These are phyloP conservation scores for Cichladusa arquata DNA, from an alignment of 2,113 vertebrate species.

Conservation along the genomic window DNA sequence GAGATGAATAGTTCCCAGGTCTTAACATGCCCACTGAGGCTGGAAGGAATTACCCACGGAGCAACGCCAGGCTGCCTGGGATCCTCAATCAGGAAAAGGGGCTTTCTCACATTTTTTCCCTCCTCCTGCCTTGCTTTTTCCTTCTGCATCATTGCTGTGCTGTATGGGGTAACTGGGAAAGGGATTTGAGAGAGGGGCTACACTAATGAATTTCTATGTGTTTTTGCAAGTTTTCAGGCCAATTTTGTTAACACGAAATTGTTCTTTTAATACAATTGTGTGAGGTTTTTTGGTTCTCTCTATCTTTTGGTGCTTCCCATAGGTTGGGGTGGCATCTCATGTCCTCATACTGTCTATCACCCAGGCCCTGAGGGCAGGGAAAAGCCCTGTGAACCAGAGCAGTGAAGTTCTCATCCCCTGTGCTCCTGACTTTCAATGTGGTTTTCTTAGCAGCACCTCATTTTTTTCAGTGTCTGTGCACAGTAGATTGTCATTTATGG, in stretches of 20 bases:
- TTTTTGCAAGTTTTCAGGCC: not conserved
- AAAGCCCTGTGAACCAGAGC: conserved; percentile 60
- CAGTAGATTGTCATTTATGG: not conserved
- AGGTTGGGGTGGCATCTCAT: conserved; percentile 17
- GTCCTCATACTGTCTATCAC: conserved; percentile 33
- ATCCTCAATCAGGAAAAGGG: not conserved
- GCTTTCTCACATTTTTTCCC: not conserved
- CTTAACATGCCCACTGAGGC: conserved; percentile 30
- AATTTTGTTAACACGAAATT: conserved; percentile 20
- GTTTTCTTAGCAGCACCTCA: not conserved
- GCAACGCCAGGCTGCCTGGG: not conserved
- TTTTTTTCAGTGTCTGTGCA: not conserved
- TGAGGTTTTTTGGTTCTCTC: conserved; percentile 50
- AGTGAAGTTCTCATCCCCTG: not conserved
- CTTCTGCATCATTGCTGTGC: rapidly evolving
- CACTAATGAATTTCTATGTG: rapidly evolving
- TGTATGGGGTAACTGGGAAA: not conserved
- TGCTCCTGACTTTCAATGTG: not conserved
- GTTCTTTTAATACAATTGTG: not conserved
- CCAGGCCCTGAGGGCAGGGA: conserved; percentile 65
- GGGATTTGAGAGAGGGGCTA: not conserved
- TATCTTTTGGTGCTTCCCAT: conserved; percentile 26
- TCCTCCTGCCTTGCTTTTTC: not conserved
- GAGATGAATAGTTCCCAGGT: conserved; percentile 47
- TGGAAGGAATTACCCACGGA: not conserved